A percentile compares a stretch with the other conserved stretches of the same genome.
Evolutionary conservation across 2,797 vertebrate genomes (phyloP).

Genomic region (Balearica regulorum): DNA sequence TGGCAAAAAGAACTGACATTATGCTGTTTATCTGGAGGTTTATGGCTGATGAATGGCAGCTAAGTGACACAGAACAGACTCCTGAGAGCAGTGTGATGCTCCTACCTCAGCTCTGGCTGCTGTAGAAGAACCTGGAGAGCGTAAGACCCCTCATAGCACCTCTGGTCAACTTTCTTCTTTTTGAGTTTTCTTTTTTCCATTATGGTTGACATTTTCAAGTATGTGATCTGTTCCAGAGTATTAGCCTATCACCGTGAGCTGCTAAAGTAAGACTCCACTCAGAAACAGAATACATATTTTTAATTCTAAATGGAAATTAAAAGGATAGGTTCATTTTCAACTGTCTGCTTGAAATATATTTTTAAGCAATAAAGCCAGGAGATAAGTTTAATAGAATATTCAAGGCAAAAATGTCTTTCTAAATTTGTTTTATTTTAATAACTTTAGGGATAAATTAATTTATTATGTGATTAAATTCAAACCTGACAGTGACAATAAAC

Average conservation of each 20-base stretch:
- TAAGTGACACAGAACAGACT: neutral
- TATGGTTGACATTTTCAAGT: slow-evolving; percentile 17
- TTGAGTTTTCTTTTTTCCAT: neutral
- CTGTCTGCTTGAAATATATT: neutral
- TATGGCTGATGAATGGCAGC: slow-evolving; percentile 12
- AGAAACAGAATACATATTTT: neutral
- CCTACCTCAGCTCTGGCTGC: neutral
- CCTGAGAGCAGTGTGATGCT: neutral
- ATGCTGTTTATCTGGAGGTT: slow-evolving; percentile 2
- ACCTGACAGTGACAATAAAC: neutral
- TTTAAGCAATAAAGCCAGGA: neutral
- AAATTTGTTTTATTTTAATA: slow-evolving; percentile 11
- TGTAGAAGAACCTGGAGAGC: neutral
- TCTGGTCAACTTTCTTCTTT: neutral
- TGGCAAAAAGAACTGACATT: slow-evolving; percentile 36
- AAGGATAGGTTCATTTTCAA: neutral
- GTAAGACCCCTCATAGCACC: neutral
- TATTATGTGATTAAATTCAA: slow-evolving; percentile 16
- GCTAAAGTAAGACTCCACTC: neutral
- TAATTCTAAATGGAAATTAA: neutral
- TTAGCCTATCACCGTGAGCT: neutral
- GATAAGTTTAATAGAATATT: neutral
- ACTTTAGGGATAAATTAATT: neutral
- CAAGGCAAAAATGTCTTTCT: neutral
- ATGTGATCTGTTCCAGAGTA: neutral